Percentiles rank a stretch among this genome's conserved stretches.
phyloP scores from a whole-genome alignment of 1,140 invertebrate species.

The Battus philenor region DNA sequence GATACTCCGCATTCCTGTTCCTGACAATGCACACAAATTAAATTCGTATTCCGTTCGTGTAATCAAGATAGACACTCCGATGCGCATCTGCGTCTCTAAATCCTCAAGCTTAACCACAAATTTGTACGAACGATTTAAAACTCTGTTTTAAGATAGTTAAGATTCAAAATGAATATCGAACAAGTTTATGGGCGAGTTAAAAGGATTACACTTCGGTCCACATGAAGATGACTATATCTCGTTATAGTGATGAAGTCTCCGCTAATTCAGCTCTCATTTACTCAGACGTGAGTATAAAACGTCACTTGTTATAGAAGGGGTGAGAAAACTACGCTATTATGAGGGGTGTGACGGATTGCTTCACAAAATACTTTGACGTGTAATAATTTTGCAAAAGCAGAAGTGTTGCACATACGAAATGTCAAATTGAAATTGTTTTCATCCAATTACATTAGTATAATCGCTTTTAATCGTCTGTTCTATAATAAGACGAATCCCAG shows the following conservation, averaged over 20 bases:
- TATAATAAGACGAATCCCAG: no score
- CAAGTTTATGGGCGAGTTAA: slow-evolving; percentile 26
- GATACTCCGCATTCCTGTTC: slow-evolving; percentile 22
- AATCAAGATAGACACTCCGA: slow-evolving; percentile 56
- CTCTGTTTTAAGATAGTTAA: slow-evolving; percentile 21
- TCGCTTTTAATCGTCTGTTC: no score
- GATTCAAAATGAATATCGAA: neutral
- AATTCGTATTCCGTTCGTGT: slow-evolving; percentile 55
- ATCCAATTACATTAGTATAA: no score
- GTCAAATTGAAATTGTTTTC: no score
- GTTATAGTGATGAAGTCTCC: slow-evolving; percentile 20
- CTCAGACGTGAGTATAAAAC: slow-evolving; percentile 24
- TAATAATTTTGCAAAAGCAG: no score
- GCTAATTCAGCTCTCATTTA: slow-evolving; percentile 26
- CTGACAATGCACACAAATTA: slow-evolving; percentile 46
- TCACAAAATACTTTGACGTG: no score
- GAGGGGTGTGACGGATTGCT: slow-evolving; percentile 48
- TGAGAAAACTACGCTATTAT: slow-evolving; percentile 35
- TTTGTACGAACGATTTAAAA: slow-evolving; percentile 19
- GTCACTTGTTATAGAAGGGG: slow-evolving; percentile 24
- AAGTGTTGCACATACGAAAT: no score
- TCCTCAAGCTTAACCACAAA: slow-evolving; percentile 18
- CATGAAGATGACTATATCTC: slow-evolving; percentile 16
- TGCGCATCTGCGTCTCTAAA: slow-evolving; percentile 51
- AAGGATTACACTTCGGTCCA: slow-evolving; percentile 43